Evolutionary conservation across 2,797 vertebrate species (phyloP).

Genomic region (Champsocephalus gunnari): DNA sequence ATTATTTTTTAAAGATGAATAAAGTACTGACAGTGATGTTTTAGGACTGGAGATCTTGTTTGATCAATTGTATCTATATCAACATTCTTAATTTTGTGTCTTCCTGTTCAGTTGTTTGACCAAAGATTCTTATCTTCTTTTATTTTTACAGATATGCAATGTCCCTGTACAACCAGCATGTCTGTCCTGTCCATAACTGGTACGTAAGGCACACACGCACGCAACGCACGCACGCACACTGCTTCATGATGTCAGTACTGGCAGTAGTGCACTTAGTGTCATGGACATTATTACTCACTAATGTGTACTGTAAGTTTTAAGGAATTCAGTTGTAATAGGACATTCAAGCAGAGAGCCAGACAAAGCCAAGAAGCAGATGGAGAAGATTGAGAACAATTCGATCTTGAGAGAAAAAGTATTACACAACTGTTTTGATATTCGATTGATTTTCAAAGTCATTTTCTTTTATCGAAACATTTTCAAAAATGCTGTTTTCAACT

Average conservation of each 20-base stretch:
- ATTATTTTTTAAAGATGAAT: neutral
- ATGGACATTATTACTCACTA: neutral
- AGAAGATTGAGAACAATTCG: too few relatives aligned
- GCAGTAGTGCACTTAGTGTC: too few relatives aligned
- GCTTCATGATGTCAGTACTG: neutral
- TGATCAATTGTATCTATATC: neutral
- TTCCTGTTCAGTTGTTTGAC: conserved; percentile 1
- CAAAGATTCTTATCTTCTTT: conserved; percentile 11
- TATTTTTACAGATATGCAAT: conserved; percentile 82
- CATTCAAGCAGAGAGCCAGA: neutral
- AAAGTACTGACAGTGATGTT: neutral
- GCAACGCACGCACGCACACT: neutral
- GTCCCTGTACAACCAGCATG: conserved; percentile 87
- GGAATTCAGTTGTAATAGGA: neutral
- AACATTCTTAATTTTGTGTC: neutral
- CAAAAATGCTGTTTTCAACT: too few relatives aligned
- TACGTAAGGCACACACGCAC: conserved; percentile 49
- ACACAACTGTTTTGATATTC: too few relatives aligned
- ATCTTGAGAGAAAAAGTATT: too few relatives aligned
- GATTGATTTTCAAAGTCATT: too few relatives aligned
- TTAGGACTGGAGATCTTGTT: neutral
- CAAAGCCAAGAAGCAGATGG: too few relatives aligned
- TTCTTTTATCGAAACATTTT: too few relatives aligned
- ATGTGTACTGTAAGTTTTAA: neutral
- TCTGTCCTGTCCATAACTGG: conserved; percentile 88